Conservation (phyloP, 2,888 invertebrate species). For the Ophion ellenae region DNA sequence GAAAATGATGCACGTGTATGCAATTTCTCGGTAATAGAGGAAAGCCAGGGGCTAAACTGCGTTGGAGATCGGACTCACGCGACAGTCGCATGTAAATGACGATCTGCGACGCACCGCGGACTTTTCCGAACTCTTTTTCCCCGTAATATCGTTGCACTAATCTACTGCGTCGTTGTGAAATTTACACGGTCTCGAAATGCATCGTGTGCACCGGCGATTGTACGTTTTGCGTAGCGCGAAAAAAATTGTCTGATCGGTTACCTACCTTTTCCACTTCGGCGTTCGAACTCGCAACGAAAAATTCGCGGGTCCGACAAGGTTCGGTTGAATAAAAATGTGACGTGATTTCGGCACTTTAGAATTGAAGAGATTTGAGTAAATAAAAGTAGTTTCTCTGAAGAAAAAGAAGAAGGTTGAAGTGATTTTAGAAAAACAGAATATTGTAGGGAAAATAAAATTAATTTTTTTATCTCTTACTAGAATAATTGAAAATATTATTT, state of each 20-base stretch:
- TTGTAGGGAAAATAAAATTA: neutral
- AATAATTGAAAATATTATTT: neutral
- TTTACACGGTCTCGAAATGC: neutral
- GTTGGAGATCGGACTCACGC: constrained; percentile 44
- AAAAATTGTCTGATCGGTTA: constrained; percentile 5
- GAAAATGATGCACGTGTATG: neutral
- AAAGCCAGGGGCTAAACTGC: constrained; percentile 39
- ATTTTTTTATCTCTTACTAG: neutral
- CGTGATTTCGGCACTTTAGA: too few relatives aligned
- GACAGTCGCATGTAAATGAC: constrained; percentile 40
- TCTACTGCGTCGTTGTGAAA: constrained; percentile 1
- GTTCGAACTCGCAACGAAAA: too few relatives aligned
- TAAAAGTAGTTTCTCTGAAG: neutral
- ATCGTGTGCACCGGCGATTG: neutral
- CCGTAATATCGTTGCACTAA: neutral
- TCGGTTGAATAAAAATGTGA: too few relatives aligned
- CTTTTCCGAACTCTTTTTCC: constrained; percentile 10
- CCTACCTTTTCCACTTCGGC: neutral
- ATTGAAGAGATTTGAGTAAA: neutral
- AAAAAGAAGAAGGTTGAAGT: neutral
- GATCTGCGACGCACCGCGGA: constrained; percentile 26
- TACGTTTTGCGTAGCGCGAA: neutral
- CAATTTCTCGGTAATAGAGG: constrained; percentile 27
- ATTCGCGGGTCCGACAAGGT: too few relatives aligned
- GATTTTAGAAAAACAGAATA: neutral